Conservation (phyloP, 2,113 vertebrate species). For the Vidua chalybeata region DNA sequence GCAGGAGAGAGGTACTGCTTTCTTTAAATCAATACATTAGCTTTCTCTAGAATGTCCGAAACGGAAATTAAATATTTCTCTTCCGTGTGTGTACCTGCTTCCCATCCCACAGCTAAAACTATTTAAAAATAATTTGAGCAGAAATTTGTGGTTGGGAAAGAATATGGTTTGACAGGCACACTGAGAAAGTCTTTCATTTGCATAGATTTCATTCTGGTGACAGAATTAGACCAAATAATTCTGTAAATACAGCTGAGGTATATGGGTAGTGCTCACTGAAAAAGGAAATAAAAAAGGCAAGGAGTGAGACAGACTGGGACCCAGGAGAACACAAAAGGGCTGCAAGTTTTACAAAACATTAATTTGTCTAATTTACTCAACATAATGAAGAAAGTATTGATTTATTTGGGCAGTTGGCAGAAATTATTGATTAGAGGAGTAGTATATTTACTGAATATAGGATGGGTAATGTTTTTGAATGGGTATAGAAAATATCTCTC, state of each 20-base stretch:
- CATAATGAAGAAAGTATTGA: slow-evolving; percentile 61
- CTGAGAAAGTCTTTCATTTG: neutral
- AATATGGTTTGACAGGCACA: neutral
- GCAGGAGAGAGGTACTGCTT: neutral
- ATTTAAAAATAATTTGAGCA: neutral
- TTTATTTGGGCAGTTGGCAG: slow-evolving; percentile 57
- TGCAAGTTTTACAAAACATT: slow-evolving; percentile 75
- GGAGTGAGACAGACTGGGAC: slow-evolving; percentile 56
- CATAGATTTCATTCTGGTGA: neutral
- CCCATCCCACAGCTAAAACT: neutral
- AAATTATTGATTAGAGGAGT: slow-evolving; percentile 70
- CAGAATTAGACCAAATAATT: slow-evolving; percentile 26
- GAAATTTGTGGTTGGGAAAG: neutral
- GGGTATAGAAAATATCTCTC: slow-evolving; percentile 62
- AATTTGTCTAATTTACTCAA: slow-evolving; percentile 75
- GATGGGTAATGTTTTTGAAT: slow-evolving; percentile 58
- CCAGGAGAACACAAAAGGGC: slow-evolving; percentile 60
- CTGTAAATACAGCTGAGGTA: slow-evolving; percentile 17
- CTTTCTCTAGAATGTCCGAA: neutral
- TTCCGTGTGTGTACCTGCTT: neutral
- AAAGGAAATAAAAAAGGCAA: slow-evolving; percentile 35
- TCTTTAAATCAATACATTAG: neutral
- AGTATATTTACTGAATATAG: slow-evolving; percentile 54
- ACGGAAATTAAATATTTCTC: neutral
- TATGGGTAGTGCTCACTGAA: slow-evolving; percentile 44